phyloP scores from a whole-genome alignment of 1,140 invertebrate genomes.

The Caerostris darwini region DNA sequence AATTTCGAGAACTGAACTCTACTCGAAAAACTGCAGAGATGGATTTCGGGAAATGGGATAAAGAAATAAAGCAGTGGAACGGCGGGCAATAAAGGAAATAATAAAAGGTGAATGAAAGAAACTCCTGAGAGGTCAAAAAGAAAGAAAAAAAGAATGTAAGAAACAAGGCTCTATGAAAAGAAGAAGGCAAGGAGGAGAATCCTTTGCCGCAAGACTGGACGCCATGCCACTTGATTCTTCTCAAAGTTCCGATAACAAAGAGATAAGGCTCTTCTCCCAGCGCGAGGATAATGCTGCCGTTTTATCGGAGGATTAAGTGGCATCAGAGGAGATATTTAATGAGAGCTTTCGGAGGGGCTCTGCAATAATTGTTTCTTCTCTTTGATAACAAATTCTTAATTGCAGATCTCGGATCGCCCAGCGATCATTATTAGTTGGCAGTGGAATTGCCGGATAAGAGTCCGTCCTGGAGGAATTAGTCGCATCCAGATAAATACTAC shows the following conservation, averaged over 20 bases:
- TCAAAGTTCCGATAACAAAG: slow-evolving; percentile 59
- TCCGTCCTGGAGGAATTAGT: not conserved
- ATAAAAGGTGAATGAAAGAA: slow-evolving; percentile 49
- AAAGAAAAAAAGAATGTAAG: not conserved
- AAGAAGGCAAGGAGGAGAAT: not conserved
- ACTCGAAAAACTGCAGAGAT: not conserved
- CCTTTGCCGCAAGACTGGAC: slow-evolving; percentile 30
- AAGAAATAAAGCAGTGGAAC: not conserved
- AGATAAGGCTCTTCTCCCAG: slow-evolving; percentile 38
- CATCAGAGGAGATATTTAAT: slow-evolving; percentile 14
- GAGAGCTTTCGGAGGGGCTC: not conserved
- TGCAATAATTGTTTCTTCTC: slow-evolving; percentile 44
- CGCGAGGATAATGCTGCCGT: not conserved
- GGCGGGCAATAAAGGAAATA: slow-evolving; percentile 35
- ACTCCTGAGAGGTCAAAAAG: not conserved
- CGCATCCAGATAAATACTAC: not conserved
- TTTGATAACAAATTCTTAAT: slow-evolving; percentile 41
- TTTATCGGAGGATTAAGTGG: slow-evolving; percentile 39
- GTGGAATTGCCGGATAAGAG: not conserved
- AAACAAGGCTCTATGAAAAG: not conserved
- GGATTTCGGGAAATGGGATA: not conserved
- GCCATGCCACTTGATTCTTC: not conserved
- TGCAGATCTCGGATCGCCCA: not conserved
- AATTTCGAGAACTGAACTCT: not conserved
- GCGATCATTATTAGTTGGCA: not conserved